phyloP scores from a whole-genome alignment of 2,797 vertebrate species.

The Diplodus puntazzo region DNA sequence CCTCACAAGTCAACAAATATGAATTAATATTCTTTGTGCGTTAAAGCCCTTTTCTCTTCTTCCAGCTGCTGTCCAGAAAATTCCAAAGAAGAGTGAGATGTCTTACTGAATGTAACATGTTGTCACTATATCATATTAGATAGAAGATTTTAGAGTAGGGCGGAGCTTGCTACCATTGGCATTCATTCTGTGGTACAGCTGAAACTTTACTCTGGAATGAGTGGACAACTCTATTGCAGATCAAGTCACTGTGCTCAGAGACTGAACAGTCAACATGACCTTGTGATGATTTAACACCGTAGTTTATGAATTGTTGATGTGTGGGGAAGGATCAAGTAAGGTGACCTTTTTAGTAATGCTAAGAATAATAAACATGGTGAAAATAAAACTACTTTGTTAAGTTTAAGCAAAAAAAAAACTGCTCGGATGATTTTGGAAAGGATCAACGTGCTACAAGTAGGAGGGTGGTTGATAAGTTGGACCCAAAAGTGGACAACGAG shows the following conservation, averaged over 20 bases:
- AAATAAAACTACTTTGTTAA: too few relatives aligned
- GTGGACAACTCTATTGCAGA: not conserved
- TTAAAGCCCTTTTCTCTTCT: slow-evolving; percentile 14
- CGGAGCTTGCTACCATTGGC: not conserved
- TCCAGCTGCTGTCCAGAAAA: not conserved
- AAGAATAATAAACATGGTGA: too few relatives aligned
- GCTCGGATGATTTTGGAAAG: too few relatives aligned
- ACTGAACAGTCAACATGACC: not conserved
- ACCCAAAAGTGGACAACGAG: too few relatives aligned
- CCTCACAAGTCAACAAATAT: slow-evolving; percentile 13
- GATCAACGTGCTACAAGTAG: too few relatives aligned
- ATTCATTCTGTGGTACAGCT: slow-evolving; percentile 21
- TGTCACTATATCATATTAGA: slow-evolving; percentile 32
- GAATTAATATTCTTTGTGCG: slow-evolving; percentile 14
- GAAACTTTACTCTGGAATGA: slow-evolving; percentile 21
- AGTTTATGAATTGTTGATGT: too few relatives aligned
- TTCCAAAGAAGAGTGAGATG: slow-evolving; percentile 20
- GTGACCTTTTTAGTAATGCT: too few relatives aligned
- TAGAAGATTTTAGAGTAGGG: slow-evolving; percentile 27
- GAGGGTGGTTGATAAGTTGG: too few relatives aligned
- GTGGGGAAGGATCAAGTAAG: too few relatives aligned
- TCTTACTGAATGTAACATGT: slow-evolving; percentile 24
- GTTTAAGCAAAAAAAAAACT: too few relatives aligned
- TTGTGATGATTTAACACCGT: too few relatives aligned
- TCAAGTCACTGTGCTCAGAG: not conserved